These are phyloP conservation scores for Sporophila hypoxantha DNA, from an alignment of 2,113 vertebrate species.

Conservation along the genomic window DNA sequence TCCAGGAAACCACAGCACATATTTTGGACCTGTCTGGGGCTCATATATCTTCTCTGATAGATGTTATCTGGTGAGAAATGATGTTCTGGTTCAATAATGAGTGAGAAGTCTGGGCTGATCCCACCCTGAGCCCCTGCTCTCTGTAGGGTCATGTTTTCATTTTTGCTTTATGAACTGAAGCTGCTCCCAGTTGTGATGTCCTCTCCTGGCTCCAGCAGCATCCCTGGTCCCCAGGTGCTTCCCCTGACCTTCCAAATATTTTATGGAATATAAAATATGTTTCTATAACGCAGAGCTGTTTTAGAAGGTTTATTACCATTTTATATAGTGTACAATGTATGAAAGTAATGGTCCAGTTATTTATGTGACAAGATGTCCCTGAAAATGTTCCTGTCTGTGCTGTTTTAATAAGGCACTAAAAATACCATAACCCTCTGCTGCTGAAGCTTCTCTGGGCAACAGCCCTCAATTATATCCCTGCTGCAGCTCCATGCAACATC, in stretches of 20 bases:
- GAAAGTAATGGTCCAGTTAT: constrained; percentile 39
- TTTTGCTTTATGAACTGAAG: neutral
- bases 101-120: neutral
- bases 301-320: constrained; percentile 53
- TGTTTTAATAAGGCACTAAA: constrained; percentile 43
- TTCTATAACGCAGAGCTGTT: neutral
- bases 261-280: constrained; percentile 2
- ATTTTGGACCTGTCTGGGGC: neutral
- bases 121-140: neutral
- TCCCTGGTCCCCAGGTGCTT: neutral
- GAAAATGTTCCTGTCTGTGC: constrained; percentile 8
- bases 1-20: neutral
- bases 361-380: constrained; percentile 33
- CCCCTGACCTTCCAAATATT: neutral
- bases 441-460: neutral
- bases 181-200: neutral
- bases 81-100: neutral
- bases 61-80: neutral
- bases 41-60: neutral
- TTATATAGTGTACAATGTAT: constrained; percentile 34
- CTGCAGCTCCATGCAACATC: neutral
- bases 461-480: neutral
- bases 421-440: neutral
- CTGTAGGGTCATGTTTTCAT: rapidly evolving
- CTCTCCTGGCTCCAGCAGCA: neutral